Percentiles rank a stretch among this genome's conserved stretches.
Conservation (phyloP, 2,888 invertebrate species). For the Seira ritae region DNA sequence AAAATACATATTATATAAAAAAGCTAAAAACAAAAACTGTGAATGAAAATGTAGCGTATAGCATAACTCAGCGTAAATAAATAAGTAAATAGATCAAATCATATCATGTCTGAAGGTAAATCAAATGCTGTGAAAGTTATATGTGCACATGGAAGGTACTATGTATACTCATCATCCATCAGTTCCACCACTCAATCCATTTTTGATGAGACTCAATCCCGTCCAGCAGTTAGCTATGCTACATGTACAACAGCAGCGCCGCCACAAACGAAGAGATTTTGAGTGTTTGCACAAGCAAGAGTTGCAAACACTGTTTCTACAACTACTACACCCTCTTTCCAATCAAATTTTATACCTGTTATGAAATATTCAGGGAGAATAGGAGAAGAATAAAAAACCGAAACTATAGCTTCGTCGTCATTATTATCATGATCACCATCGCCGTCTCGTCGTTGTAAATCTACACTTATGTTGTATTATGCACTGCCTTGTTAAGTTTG, state of each 20-base stretch:
- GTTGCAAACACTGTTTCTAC: neutral
- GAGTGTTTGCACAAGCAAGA: constrained; percentile 5
- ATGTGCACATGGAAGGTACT: constrained; percentile 2
- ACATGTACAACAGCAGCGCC: no score
- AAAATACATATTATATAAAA: neutral
- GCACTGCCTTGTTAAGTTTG: no score
- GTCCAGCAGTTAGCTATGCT: neutral
- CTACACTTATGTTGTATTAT: no score
- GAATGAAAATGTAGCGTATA: neutral
- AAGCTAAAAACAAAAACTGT: neutral
- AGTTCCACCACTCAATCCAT: constrained; percentile 49
- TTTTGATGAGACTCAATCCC: constrained; percentile 56
- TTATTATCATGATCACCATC: neutral
- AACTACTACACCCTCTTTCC: neutral
- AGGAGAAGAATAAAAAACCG: neutral
- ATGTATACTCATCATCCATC: constrained; percentile 19
- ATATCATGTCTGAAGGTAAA: constrained; percentile 19
- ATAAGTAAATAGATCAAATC: constrained; percentile 20
- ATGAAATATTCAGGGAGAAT: constrained; percentile 3
- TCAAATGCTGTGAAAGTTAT: constrained; percentile 8
- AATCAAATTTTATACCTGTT: constrained; percentile 13
- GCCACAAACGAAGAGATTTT: constrained; percentile 3
- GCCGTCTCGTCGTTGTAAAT: neutral
- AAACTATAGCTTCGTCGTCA: no score
- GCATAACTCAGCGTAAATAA: constrained; percentile 7